Conservation (phyloP, 2,797 vertebrate genomes). For the Cynodonichthys magdalenae region DNA sequence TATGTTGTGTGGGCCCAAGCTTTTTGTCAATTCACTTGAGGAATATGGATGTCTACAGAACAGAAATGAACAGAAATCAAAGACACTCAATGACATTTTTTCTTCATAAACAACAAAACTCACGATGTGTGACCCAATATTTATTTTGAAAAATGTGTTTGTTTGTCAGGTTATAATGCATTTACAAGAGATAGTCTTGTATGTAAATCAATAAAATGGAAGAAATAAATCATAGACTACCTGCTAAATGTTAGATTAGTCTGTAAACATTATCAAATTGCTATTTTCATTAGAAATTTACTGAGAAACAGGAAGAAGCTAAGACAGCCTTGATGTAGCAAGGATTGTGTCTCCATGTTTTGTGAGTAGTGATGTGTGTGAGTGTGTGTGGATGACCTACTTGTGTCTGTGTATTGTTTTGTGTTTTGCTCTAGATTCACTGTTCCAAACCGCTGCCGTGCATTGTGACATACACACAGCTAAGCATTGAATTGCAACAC, state of each 20-base stretch:
- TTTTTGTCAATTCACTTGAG: too few species aligned
- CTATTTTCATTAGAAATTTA: conserved; percentile 36
- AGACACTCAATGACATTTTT: too few species aligned
- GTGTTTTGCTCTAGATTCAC: conserved; percentile 48
- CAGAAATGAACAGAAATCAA: too few species aligned
- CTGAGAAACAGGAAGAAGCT: conserved; percentile 16
- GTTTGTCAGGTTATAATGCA: not conserved
- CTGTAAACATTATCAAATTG: conserved; percentile 25
- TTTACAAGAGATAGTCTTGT: not conserved
- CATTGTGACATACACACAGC: conserved; percentile 41
- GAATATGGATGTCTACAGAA: too few species aligned
- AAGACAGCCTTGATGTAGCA: conserved; percentile 5
- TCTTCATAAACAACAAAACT: too few species aligned
- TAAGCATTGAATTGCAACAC: conserved; percentile 54
- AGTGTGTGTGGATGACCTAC: conserved; percentile 50
- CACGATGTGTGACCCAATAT: too few species aligned
- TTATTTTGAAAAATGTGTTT: too few species aligned
- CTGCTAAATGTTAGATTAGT: not conserved
- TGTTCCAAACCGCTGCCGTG: conserved; percentile 49
- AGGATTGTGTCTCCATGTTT: conserved; percentile 22
- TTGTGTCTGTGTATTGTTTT: conserved; percentile 59
- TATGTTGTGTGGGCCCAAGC: too few species aligned
- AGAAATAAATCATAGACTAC: not conserved
- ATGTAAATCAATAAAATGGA: not conserved
- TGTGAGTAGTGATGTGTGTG: not conserved